Base-by-base conservation (phyloP, 2,888 invertebrate species). In the Leptogaster cylindrica region DNA sequence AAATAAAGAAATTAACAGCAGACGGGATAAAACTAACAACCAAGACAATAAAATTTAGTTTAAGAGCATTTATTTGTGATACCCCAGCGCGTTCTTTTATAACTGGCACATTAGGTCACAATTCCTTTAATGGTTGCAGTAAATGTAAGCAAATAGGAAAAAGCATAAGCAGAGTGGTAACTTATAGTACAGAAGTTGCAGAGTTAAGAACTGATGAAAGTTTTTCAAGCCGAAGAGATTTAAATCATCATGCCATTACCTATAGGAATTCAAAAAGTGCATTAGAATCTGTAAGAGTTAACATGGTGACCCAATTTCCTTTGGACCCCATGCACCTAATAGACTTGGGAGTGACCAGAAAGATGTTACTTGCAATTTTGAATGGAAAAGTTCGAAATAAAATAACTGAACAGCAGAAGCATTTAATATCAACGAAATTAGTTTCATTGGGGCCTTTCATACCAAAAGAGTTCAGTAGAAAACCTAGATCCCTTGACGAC, bases 401-500 rank as follows among this genome's bases (percentile, higher is more conserved):
- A 44, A 44, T 44, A 10, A 12, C 44, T 10, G 20, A 8, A 2
- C 3, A 44, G 16, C 2, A 44, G 2, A 44, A 44, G 20, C 16
- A 7, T 8, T 2, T 16, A 44, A 44, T 44, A 14, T 16, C 44
- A 10, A 44, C 44, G 20, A 16, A 20, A 20, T 44, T 44, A 16
- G 10, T 10, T 20, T 44, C 39, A 28, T 51, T 67, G 14, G 18
- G 10, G 18, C 12, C 23, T 10, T 33, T 16, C 16, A 65, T 69
- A 7, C 66, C 66, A 3, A 67, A 48, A 23, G 68, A 67, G 55
- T 70, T 69, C 50, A 12, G 44, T n/a, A 46, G 71, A 63, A 68
- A 68, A 46, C 69, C 68, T 2, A 66, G 71, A 51, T 25, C 31
- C 33, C 65, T 69, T 20, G 71, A 69, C 2, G 68, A 69, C 31